Base-by-base conservation (phyloP, 2,797 vertebrate species). In the Anabas testudineus region DNA sequence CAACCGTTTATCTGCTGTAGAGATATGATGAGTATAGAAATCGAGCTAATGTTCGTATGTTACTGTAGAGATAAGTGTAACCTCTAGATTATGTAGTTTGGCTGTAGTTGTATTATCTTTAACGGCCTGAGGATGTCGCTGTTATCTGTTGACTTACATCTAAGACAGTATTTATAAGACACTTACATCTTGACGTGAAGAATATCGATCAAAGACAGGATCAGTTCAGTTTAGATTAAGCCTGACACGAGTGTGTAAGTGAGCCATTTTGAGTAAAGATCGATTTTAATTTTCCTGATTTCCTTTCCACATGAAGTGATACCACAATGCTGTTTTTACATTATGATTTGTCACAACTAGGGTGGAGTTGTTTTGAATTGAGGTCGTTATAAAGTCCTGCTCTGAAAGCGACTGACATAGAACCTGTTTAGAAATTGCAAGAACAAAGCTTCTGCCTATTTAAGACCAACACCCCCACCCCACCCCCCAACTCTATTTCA, bases 41-140 rank as follows among this genome's bases (percentile, higher is more conserved):
- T 28, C 2, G 16, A 1, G 18, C 5, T 1, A 13, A 32, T 9
- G 32, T 13, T 28, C 26, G 12, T 24, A 42, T 28, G 18, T 37
- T 16, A 55, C 5, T 28, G 30, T 39, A 21, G 16, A 47, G 47
- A n/a, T 55, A 65, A 22, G 39, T 52, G 37, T 9, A 32, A 32
- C 30, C 30, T n/a, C n/a, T 2, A 32, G 30, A 30, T 32, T n/a
- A 13, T 57, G 0, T 46, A 39, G 7, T 59, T 67, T 61, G 0
- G n/a, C 9, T 42, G 1, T 41, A 12, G 60, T 10, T 84, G 85
- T 28, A 67, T n/a, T 82, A 64, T 0, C 49, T 7, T 4, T 2
- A 14, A 13, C 2, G 46, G 9, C 87, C 89, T 41, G 67, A 2
- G 39, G 74, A 3, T 7, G 81, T 71, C 85, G 78, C 80, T 90